Evolutionary conservation across 2,888 invertebrate species (phyloP).

Genomic region (Drosophila ustulata): DNA sequence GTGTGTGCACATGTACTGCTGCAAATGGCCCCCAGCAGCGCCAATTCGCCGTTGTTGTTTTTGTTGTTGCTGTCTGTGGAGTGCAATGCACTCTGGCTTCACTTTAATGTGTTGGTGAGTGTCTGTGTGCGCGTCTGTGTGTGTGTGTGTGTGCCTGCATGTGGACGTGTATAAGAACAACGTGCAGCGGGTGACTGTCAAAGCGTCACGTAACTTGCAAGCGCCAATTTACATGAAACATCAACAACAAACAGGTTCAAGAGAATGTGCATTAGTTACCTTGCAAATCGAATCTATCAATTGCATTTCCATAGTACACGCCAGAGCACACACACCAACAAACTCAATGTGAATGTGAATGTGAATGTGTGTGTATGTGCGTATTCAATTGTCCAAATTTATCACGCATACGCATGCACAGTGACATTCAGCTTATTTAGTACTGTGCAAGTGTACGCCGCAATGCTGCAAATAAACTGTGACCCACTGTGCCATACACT

Average conservation of each 20-base stretch:
- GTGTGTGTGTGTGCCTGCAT: conserved; percentile 24
- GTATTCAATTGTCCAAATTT: conserved; percentile 9
- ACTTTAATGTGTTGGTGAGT: conserved; percentile 18
- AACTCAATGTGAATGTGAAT: no score
- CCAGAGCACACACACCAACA: not conserved
- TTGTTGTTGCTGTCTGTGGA: conserved; percentile 17
- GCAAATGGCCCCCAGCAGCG: conserved; percentile 36
- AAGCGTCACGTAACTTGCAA: conserved; percentile 64
- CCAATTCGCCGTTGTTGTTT: conserved; percentile 16
- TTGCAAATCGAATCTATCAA: conserved; percentile 27
- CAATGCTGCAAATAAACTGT: not conserved
- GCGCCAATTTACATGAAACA: conserved; percentile 39
- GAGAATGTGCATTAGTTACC: conserved; percentile 46
- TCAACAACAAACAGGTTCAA: conserved; percentile 33
- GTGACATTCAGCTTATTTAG: not conserved
- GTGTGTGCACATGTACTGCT: not conserved
- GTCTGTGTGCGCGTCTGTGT: conserved; percentile 18
- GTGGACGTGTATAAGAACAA: conserved; percentile 61
- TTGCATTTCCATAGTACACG: conserved; percentile 3
- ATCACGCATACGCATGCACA: not conserved
- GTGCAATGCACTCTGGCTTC: conserved; percentile 52
- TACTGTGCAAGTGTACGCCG: not conserved
- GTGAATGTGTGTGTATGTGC: conserved; percentile 1
- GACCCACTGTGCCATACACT: not conserved
- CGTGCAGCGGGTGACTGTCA: conserved; percentile 57